Evolutionary conservation across 2,113 vertebrate genomes (phyloP), one percentile per base, ranked within the genome.

Genomic region (Okapia johnstoni): DNA sequence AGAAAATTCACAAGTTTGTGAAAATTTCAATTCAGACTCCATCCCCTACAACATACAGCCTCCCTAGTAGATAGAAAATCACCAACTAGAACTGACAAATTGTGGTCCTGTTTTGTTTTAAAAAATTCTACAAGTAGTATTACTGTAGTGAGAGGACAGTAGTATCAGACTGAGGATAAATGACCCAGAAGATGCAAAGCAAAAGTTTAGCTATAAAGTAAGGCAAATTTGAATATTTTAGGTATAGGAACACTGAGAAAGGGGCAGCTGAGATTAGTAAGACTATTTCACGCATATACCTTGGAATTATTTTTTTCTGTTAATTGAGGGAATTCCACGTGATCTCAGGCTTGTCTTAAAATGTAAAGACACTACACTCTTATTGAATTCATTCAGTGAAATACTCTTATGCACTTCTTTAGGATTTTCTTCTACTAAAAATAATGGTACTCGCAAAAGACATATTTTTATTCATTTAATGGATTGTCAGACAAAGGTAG

Each of bases 391-490:
- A 90, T 92, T 66, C 16, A 85, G 10, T 16, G 8, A 60, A 87
- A 66, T 93, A 25, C 14, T 60, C 10, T 9, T 13, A 73, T 84
- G 7, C 13, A 55, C 33, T 84, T 57, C 57, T 84, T 94, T 21
- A 85, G 43, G 2, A 83, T 70, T 73, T 93, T 96, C 12, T 88
- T 63, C 9, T 85, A 12, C 16, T 84, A 60, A 96, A 83, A 90
- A 13, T 93, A 94, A 88, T 61, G 28, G 0, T 14, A 88, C 1
- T 70, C 77, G 1, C 6, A 94, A 86, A 83, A 94, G 46, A 80
- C 36, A 77, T 40, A 85, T 46, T 96, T 97, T 81, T 93, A 90
- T 84, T 77, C 28, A 90, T 83, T 43, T 96, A 36, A 40, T 96
- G 19, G 10, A 30, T 25, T 87, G 15, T 40, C 73, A 97, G 36